phyloP scores from a whole-genome alignment of 2,113 vertebrate genomes.

The Zootoca vivipara region DNA sequence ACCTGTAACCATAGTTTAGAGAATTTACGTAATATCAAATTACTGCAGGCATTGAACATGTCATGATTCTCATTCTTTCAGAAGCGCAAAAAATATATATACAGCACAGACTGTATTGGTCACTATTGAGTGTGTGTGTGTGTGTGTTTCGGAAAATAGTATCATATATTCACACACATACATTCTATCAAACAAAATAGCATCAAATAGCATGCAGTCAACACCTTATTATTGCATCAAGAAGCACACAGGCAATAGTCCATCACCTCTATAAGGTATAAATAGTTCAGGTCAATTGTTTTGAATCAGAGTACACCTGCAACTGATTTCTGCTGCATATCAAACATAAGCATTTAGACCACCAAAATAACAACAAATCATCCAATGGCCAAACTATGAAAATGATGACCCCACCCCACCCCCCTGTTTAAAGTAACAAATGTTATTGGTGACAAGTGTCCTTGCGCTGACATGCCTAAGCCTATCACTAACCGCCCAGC shows the following conservation, averaged over 20 bases:
- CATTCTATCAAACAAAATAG: neutral
- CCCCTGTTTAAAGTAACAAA: neutral
- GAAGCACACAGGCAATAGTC: neutral
- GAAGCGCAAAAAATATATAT: neutral
- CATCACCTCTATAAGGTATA: neutral
- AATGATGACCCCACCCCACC: too few relatives aligned
- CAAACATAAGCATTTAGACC: neutral
- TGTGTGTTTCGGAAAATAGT: neutral
- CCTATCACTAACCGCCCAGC: neutral
- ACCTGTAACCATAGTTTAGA: constrained; percentile 8
- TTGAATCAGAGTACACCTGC: neutral
- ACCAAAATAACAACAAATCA: neutral
- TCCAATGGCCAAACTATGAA: neutral
- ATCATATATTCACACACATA: too few relatives aligned
- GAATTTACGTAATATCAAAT: neutral
- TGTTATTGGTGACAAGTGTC: neutral
- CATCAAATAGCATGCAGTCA: neutral
- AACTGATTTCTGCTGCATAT: neutral
- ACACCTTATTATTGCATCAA: neutral
- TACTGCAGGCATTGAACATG: constrained; percentile 14
- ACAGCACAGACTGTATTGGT: neutral
- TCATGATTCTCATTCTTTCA: neutral
- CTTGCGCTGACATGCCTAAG: neutral
- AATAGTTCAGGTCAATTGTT: neutral
- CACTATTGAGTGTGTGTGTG: neutral